Evolutionary conservation across 1,140 invertebrate species (phyloP).

Genomic region (Calosoma granatense): DNA sequence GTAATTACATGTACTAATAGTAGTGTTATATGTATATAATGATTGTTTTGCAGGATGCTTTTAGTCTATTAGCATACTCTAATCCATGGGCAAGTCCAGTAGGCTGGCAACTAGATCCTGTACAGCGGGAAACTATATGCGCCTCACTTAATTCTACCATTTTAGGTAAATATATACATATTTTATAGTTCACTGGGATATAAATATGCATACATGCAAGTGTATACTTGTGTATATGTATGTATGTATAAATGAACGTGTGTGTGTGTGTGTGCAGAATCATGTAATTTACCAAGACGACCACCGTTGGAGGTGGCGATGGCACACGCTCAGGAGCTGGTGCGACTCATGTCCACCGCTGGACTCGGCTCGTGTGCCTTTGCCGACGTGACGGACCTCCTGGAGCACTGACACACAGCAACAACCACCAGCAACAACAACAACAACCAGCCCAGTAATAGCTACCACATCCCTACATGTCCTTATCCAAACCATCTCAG

Average conservation of each 20-base stretch:
- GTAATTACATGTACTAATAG: neutral
- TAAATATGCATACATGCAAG: constrained; percentile 11
- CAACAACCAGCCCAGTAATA: neutral
- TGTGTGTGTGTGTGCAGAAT: constrained; percentile 53
- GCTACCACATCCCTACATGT: too few relatives aligned
- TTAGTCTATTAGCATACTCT: constrained; percentile 94
- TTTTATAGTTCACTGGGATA: neutral
- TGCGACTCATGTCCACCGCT: constrained; percentile 79
- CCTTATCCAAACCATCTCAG: neutral
- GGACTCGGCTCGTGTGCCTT: constrained; percentile 92
- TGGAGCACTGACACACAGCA: constrained; percentile 26
- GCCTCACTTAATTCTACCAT: constrained; percentile 95
- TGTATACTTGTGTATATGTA: neutral
- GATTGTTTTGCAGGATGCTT: constrained; percentile 71
- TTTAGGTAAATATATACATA: constrained; percentile 51
- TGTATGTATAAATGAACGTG: neutral
- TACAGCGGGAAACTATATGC: constrained; percentile 88
- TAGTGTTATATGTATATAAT: neutral
- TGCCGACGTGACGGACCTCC: constrained; percentile 63
- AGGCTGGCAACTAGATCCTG: constrained; percentile 86
- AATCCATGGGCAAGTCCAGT: constrained; percentile 96
- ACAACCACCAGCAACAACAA: neutral
- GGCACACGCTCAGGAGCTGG: constrained; percentile 77
- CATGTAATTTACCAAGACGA: constrained; percentile 74
- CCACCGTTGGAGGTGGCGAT: constrained; percentile 87